A percentile compares a stretch with the other conserved stretches of the same genome.
These are phyloP conservation scores for Tylochromis polylepis DNA, from an alignment of 2,113 vertebrate genomes.

Conservation along the genomic window DNA sequence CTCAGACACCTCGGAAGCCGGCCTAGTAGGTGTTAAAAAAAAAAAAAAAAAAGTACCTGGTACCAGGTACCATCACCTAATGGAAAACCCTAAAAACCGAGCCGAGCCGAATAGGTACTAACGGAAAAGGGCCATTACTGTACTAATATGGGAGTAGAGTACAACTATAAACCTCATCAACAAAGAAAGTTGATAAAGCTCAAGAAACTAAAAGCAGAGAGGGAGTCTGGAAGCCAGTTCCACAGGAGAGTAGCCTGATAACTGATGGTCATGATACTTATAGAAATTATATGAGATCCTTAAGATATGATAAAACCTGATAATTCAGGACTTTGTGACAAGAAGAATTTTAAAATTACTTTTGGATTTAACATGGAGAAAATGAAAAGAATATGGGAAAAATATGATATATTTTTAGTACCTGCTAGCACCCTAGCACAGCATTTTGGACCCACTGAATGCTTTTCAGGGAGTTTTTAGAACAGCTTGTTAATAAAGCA, in stretches of 20 bases:
- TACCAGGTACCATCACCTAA: background rate
- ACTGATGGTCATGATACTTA: too few species aligned
- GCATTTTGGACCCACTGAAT: background rate
- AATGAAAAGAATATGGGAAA: background rate
- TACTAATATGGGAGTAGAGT: background rate
- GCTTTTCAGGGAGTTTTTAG: background rate
- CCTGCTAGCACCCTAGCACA: background rate
- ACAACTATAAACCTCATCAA: background rate
- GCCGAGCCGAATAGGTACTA: background rate
- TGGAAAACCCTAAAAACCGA: background rate
- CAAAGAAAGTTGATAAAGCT: background rate
- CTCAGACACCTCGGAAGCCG: background rate
- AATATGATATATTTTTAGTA: background rate
- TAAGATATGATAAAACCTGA: background rate
- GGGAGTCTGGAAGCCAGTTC: too few species aligned
- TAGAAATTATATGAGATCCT: background rate
- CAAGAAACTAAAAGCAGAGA: too few species aligned
- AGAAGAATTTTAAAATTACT: background rate
- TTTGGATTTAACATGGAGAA: background rate
- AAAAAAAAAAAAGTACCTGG: background rate
- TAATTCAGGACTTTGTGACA: background rate
- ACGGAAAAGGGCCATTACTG: background rate
- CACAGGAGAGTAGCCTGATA: too few species aligned
- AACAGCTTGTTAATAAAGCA: background rate
- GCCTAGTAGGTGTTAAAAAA: accelerated